Percentiles rank a stretch among this genome's conserved stretches.
Evolutionary conservation across 37 sponge, comb jelly and placozoan genomes (phyloP).

Genomic region (Eunapius fragilis): DNA sequence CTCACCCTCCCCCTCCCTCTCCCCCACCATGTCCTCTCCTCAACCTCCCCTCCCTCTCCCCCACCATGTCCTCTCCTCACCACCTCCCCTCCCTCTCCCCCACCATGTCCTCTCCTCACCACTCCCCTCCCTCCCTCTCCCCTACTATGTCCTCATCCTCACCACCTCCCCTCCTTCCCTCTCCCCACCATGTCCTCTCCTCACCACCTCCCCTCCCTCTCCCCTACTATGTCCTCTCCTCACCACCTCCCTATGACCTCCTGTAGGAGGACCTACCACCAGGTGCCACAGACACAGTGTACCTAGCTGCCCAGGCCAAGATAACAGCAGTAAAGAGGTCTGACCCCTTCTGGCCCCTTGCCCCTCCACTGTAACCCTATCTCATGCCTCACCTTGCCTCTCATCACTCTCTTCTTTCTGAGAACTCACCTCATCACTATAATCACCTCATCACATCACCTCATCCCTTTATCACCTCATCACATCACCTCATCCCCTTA

Average conservation of each 20-base stretch:
- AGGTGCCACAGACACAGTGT: conserved; percentile 21
- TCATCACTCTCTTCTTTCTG: no score
- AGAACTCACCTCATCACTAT: no score
- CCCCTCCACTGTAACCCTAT: neutral
- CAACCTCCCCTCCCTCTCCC: neutral
- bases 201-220: no score
- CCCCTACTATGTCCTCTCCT: no score
- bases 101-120: neutral
- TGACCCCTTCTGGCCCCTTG: neutral
- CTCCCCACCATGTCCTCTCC: neutral
- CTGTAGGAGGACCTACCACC: conserved; percentile 54
- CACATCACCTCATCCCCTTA: neutral
- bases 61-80: neutral
- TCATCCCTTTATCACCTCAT: no score
- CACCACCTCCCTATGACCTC: no score
- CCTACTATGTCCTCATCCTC: no score
- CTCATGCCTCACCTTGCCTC: neutral
- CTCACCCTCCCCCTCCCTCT: conserved; percentile 6
- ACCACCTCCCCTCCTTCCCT: no score
- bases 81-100: no score
- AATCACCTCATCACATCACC: no score
- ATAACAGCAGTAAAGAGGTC: conserved; percentile 3
- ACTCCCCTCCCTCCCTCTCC: neutral
- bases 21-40: neutral
- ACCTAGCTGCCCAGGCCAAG: conserved; percentile 14